phyloP scores from a whole-genome alignment of 2,113 vertebrate genomes.

The Varanus komodoensis region DNA sequence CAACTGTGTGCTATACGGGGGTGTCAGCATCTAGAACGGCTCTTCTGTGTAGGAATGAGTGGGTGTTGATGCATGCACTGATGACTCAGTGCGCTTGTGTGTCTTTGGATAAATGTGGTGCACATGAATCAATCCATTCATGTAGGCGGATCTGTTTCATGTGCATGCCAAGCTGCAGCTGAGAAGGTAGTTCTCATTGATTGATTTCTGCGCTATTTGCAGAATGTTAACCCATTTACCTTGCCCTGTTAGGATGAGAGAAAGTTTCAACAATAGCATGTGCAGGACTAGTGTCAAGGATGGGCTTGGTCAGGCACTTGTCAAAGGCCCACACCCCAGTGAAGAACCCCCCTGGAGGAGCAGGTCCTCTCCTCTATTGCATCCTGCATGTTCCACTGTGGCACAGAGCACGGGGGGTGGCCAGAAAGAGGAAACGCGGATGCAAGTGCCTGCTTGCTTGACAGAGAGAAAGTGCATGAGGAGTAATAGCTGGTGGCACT shows the following conservation, averaged over 20 bases:
- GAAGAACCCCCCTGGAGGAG: too few relatives aligned
- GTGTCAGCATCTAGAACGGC: not conserved
- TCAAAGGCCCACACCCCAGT: too few relatives aligned
- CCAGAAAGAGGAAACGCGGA: too few relatives aligned
- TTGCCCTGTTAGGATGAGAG: not conserved
- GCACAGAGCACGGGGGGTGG: too few relatives aligned
- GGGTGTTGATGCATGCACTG: not conserved
- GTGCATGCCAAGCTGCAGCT: not conserved
- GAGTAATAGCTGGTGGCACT: too few relatives aligned
- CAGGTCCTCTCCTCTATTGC: too few relatives aligned
- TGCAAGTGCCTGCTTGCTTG: too few relatives aligned
- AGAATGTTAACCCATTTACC: not conserved
- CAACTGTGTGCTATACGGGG: not conserved
- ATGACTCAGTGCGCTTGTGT: not conserved
- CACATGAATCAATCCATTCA: not conserved
- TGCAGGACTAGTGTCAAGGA: too few relatives aligned
- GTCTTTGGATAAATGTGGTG: not conserved
- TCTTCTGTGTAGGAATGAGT: not conserved
- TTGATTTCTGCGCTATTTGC: not conserved
- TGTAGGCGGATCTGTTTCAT: not conserved
- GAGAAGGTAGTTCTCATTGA: not conserved
- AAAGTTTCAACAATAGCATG: not conserved
- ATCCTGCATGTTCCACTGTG: too few relatives aligned
- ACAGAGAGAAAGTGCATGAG: too few relatives aligned
- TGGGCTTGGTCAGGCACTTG: too few relatives aligned